These are phyloP conservation scores for Gallinago nigripennis DNA, from an alignment of 2,797 vertebrate genomes.

Conservation along the genomic window DNA sequence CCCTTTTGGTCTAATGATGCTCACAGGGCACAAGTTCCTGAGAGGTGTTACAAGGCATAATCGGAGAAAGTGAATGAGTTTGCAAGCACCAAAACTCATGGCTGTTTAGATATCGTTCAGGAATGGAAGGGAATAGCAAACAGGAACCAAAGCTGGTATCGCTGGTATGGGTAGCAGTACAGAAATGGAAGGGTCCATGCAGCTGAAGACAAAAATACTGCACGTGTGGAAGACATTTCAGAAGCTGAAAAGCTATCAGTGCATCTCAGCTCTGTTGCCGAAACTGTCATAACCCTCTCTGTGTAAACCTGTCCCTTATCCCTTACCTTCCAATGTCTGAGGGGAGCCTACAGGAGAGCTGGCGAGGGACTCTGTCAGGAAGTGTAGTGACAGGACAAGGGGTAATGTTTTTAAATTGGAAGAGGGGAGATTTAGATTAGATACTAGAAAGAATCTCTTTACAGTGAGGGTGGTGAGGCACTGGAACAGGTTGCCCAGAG, in stretches of 20 bases:
- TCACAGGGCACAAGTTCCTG: neutral
- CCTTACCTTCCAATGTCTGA: too few relatives aligned
- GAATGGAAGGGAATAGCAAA: neutral
- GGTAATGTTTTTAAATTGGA: too few relatives aligned
- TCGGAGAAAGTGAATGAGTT: neutral
- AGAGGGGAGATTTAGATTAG: too few relatives aligned
- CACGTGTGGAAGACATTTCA: neutral
- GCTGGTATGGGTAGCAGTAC: accelerated
- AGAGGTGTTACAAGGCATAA: neutral
- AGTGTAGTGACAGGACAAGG: too few relatives aligned
- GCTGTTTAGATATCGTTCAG: too few relatives aligned
- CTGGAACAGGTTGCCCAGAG: too few relatives aligned
- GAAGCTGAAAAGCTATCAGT: neutral
- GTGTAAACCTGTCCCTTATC: neutral
- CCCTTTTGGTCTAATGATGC: neutral
- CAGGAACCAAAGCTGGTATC: neutral
- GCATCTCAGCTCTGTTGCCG: neutral
- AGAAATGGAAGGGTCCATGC: neutral
- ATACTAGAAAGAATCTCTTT: too few relatives aligned
- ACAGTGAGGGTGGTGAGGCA: too few relatives aligned
- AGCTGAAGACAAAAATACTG: neutral
- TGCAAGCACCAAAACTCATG: neutral
- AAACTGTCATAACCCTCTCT: neutral
- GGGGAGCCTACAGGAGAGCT: too few relatives aligned
- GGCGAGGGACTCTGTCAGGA: too few relatives aligned